Percentiles rank a stretch among this genome's conserved stretches.
Conservation (phyloP, 2,113 vertebrate genomes). For the Coptodon bakossiorum region DNA sequence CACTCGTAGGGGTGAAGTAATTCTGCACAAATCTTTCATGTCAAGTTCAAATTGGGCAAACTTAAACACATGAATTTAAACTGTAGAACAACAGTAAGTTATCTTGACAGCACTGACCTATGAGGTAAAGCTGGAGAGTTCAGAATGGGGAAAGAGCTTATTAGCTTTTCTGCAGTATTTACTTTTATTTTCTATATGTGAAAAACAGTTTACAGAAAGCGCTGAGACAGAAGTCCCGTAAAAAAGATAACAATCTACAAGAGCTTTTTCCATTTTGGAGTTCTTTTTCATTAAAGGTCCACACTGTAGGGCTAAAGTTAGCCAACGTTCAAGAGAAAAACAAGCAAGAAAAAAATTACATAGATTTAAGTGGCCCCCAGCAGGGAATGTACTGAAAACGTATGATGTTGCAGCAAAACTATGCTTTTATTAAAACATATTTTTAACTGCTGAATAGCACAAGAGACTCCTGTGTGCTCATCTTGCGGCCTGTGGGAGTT, state of each 20-base stretch:
- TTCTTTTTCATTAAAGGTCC: background rate
- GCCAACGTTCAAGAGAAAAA: background rate
- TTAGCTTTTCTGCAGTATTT: background rate
- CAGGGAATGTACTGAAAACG: background rate
- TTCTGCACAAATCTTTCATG: background rate
- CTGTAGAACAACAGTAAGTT: background rate
- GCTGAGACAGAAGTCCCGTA: background rate
- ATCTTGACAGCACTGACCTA: background rate
- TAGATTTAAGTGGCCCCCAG: background rate
- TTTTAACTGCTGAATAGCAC: background rate
- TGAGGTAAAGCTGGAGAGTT: background rate
- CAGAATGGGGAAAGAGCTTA: background rate
- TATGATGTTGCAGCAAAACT: background rate
- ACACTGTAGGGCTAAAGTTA: background rate
- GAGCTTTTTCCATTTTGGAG: background rate
- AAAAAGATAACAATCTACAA: background rate
- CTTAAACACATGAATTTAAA: background rate
- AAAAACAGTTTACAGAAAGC: background rate
- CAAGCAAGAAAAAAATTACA: background rate
- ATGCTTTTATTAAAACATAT: background rate
- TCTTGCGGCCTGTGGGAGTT: constrained; percentile 14
- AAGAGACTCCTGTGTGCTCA: background rate
- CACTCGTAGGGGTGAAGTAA: background rate
- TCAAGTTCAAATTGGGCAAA: background rate
- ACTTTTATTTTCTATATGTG: background rate